These are phyloP conservation scores for Chorisops tibialis DNA, from an alignment of 2,888 invertebrate genomes.

Conservation along the genomic window DNA sequence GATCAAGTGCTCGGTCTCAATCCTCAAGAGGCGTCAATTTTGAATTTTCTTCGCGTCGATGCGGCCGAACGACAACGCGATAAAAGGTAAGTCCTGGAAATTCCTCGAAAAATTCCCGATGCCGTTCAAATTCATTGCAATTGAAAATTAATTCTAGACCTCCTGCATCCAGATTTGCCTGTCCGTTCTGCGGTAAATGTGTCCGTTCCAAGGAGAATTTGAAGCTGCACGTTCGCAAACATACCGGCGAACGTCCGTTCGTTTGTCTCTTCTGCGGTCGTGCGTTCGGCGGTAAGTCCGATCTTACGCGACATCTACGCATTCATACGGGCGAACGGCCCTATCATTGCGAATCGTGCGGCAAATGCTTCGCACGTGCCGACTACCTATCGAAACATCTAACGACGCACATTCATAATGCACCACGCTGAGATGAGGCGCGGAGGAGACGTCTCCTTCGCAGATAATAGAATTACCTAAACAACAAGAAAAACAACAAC, in stretches of 20 bases:
- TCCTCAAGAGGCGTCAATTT: constrained; percentile 59
- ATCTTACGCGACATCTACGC: constrained; percentile 78
- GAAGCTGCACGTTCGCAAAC: constrained; percentile 82
- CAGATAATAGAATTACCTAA: constrained; percentile 45
- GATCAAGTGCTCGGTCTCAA: constrained; percentile 54
- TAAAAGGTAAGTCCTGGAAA: constrained; percentile 49
- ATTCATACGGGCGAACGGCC: constrained; percentile 88
- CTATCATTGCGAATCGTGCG: constrained; percentile 89
- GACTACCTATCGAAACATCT: constrained; percentile 89
- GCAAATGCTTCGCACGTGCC: constrained; percentile 85
- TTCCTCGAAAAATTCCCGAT: not conserved
- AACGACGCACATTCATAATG: constrained; percentile 83
- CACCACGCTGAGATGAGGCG: constrained; percentile 57
- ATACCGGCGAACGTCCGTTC: constrained; percentile 84
- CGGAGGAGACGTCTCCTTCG: constrained; percentile 54
- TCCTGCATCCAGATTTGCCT: constrained; percentile 66
- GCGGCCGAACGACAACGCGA: constrained; percentile 64
- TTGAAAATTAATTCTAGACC: constrained; percentile 39
- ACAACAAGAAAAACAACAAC: not conserved
- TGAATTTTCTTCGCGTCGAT: constrained; percentile 65
- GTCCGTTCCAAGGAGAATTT: constrained; percentile 85
- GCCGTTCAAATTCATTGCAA: not conserved
- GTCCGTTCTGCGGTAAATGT: constrained; percentile 86
- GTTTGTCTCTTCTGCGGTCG: constrained; percentile 86
- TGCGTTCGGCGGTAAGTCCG: constrained; percentile 85